Evolutionary conservation across 2,797 vertebrate species (phyloP).

Genomic region (Varecia variegata): DNA sequence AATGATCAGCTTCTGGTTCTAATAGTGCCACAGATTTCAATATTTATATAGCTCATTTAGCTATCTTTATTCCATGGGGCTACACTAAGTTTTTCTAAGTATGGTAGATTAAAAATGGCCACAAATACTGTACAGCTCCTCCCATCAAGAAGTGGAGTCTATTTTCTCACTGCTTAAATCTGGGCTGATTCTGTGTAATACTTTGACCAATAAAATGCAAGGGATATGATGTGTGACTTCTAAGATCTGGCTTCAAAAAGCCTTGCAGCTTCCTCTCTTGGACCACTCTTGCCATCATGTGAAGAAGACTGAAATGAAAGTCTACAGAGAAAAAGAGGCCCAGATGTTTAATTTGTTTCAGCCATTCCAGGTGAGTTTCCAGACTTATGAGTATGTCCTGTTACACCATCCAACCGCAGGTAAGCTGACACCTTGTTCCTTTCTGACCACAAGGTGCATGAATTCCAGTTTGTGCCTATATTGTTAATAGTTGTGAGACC

Average conservation of each 20-base stretch:
- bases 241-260: background rate
- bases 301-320: background rate
- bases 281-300: background rate
- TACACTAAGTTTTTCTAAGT: background rate
- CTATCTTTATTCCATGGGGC: background rate
- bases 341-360: background rate
- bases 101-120: background rate
- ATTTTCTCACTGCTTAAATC: background rate
- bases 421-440: background rate
- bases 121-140: background rate
- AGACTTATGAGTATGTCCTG: background rate
- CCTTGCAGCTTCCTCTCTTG: background rate
- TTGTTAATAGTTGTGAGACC: background rate
- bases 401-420: background rate
- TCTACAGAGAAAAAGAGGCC: background rate
- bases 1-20: background rate
- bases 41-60: background rate
- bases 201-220: background rate
- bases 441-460: background rate
- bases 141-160: background rate
- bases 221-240: background rate
- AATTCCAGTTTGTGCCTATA: background rate
- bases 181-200: background rate
- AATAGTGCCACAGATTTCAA: background rate
- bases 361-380: background rate